Evolutionary conservation across 2,888 invertebrate species (phyloP).

Genomic region (Heliconius aoede): DNA sequence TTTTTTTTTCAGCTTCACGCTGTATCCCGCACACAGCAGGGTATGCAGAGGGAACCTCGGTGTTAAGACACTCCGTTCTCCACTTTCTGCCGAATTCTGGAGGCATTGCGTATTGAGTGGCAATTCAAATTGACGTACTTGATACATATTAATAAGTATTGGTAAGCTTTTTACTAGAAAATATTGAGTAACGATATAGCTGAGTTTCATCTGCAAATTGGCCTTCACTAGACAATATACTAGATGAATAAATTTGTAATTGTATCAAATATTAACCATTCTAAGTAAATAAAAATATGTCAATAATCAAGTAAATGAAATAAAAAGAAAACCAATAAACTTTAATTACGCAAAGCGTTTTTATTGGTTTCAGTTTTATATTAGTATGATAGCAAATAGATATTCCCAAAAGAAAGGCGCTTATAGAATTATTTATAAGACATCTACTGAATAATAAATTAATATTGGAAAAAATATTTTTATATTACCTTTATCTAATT

Average conservation of each 20-base stretch:
- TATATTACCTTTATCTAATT: background rate
- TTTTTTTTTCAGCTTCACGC: too few species aligned
- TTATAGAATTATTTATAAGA: conserved; percentile 9
- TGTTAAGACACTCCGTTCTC: too few species aligned
- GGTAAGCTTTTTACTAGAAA: too few species aligned
- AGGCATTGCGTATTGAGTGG: too few species aligned
- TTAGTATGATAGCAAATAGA: conserved; percentile 3
- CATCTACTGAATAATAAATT: background rate
- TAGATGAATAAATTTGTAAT: too few species aligned
- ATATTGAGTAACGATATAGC: too few species aligned
- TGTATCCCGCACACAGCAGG: too few species aligned
- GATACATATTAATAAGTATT: background rate
- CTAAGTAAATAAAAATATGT: background rate
- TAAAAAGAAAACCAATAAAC: background rate
- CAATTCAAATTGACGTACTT: background rate
- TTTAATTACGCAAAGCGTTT: conserved; percentile 8
- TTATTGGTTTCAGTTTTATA: background rate
- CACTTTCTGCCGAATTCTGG: too few species aligned
- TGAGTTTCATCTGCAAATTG: background rate
- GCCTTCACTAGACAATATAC: background rate
- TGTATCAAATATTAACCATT: background rate
- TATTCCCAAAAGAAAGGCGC: conserved; percentile 9
- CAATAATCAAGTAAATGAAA: background rate
- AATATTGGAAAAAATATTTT: background rate
- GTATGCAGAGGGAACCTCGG: too few species aligned